A percentile compares a stretch with the other conserved stretches of the same genome.
Evolutionary conservation across 2,888 invertebrate genomes (phyloP).

Genomic region (Abrostola triplasia): DNA sequence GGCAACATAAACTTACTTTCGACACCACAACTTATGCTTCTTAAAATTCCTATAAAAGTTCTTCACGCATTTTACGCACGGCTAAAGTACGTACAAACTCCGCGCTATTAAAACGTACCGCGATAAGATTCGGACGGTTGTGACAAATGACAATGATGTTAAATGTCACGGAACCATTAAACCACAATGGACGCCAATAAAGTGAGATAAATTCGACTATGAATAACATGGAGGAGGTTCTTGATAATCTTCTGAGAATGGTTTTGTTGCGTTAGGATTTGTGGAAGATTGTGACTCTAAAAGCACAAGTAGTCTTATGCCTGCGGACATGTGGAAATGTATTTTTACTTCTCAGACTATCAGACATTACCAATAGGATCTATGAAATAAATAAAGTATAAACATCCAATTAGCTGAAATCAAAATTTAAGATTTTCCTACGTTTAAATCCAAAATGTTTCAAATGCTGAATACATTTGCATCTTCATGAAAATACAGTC

Average conservation of each 20-base stretch:
- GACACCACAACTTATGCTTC: conserved; percentile 23
- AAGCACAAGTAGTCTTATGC: too few relatives aligned
- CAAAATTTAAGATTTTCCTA: not conserved
- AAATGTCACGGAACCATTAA: conserved; percentile 60
- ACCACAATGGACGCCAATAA: conserved; percentile 54
- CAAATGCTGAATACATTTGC: not conserved
- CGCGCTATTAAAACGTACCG: conserved; percentile 56
- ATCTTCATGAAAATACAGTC: conserved; percentile 11
- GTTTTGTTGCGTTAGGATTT: not conserved
- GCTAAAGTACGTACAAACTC: conserved; percentile 45
- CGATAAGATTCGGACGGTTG: conserved; percentile 61
- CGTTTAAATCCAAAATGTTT: not conserved
- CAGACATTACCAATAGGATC: too few relatives aligned
- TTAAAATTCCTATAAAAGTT: conserved; percentile 32
- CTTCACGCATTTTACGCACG: conserved; percentile 48
- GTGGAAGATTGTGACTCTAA: too few relatives aligned
- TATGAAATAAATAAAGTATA: too few relatives aligned
- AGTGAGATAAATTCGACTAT: conserved; percentile 49
- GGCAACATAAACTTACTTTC: conserved; percentile 1
- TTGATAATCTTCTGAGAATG: conserved; percentile 36
- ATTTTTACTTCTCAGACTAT: too few relatives aligned
- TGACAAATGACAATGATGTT: conserved; percentile 61
- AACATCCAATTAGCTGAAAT: not conserved
- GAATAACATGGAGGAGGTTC: conserved; percentile 33
- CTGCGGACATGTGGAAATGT: too few relatives aligned